Base-by-base conservation (phyloP, 2,797 vertebrate species). In the Oceanodroma leucorhoa region DNA sequence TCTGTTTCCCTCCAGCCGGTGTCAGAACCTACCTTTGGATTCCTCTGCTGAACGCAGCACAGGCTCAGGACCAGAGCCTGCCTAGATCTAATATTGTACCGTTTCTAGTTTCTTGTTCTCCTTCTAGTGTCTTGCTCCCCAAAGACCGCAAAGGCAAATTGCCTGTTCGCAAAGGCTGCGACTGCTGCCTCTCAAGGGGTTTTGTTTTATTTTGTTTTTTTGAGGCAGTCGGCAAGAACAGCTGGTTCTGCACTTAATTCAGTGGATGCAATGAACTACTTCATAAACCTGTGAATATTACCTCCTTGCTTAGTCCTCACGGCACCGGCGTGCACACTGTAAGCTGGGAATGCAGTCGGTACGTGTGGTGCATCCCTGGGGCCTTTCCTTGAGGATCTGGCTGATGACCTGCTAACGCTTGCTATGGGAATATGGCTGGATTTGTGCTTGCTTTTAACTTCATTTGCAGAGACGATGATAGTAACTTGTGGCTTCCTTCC, bases 51-150 rank as follows among this genome's bases (percentile, higher is more conserved):
- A 53, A 8, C 4, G 1, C 53, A 34, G 50, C 24, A 1, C 38
- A 45, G 21, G n/a, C 27, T 34, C 13, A 9, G 79, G 48, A 26
- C 23, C 40, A 23, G 29, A 48, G 50, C 66, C 65, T 77, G 32
- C 45, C 36, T 32, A 8, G 14, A 9, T 23, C 51, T 40, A 1
- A n/a, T 12, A 20, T 7, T 21, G 6, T 0, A 3, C 0, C 0
- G 5, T 20, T 67, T n/a, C 30, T 66, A 6, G 2, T 21, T 73
- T 9, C 46, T 15, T 45, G 29, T 17, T 69, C 71, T 79, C 29
- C 51, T 66, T 10, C 29, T 64, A 27, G 40, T 12, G 26, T 23
- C 70, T 71, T 5, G 6, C 14, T 75, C 38, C 58, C 46, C 57
- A 12, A 32, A 13, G 45, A 0, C 57, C 36, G 36, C 6, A 30